Evolutionary conservation across 1,140 invertebrate genomes (phyloP), one percentile per base, ranked within the genome.

Genomic region (Cydia splendana): DNA sequence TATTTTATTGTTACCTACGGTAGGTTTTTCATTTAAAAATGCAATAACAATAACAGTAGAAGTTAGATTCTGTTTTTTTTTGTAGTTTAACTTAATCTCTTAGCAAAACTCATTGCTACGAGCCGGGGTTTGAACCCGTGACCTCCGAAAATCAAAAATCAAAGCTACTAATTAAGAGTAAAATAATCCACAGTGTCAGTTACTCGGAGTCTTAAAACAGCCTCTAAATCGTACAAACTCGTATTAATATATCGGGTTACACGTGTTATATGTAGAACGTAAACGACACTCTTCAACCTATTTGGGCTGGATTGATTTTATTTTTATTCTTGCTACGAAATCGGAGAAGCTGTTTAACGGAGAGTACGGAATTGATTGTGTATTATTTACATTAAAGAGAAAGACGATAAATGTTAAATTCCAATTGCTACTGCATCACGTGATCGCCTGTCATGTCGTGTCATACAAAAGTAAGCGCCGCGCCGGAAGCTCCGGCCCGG

Each of bases 201-300:
- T 69, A 69, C 65, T 12, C 24, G 65, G 15, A 1, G 5, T 6
- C 9, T 34, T 34, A 69, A 69, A 69, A 69, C 15, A 38, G 4
- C 24, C 65, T 69, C n/a, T 15, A 34, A 57, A 57, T 18, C 7
- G n/a, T 18, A 24, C 24, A 48, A 48, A 13, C 12, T 48, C 45
- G 20, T 28, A n/a, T 67, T 38, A 51, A 24, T 57, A 24, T 76
- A 76, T 76, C 67, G 30, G 2, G 24, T 76, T 76, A 48, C 75
- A 51, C 65, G 28, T 20, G 18, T 76, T 76, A 76, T 28, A 24
- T 24, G 24, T 24, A 62, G 30, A 67, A 76, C 57, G 86, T 85
- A 88, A 88, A 62, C 67, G 81, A 88, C 84, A 88, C 81, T 83
- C 79, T 77, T 84, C 81, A 87, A 82, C 77, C 81, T 76, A 80